These are phyloP conservation scores for Acanthis flammea DNA, from an alignment of 2,797 vertebrate genomes.

Conservation along the genomic window DNA sequence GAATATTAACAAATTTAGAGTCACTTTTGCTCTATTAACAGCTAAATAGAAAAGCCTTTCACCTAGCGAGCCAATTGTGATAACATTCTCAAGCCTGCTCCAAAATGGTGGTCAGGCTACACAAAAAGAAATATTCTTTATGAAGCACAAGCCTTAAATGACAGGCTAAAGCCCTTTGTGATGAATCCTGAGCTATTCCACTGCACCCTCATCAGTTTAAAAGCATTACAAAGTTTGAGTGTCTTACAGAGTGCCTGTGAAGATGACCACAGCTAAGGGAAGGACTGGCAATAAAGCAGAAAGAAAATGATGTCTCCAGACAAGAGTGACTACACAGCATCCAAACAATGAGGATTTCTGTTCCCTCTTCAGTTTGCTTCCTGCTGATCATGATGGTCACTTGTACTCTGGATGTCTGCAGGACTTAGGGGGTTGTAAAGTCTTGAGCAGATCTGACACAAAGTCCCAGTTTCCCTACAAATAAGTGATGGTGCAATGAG, in stretches of 20 bases:
- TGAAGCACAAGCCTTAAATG: neutral
- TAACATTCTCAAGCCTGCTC: conserved; percentile 31
- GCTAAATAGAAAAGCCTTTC: conserved; percentile 73
- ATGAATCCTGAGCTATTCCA: neutral
- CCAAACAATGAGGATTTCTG: neutral
- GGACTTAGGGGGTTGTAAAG: neutral
- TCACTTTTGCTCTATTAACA: conserved; percentile 80
- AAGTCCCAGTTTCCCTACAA: neutral
- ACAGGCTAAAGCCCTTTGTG: neutral
- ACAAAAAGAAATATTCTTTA: neutral
- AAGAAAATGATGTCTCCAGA: neutral
- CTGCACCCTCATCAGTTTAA: neutral
- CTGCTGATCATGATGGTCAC: neutral
- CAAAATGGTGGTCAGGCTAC: neutral
- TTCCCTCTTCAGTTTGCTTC: neutral
- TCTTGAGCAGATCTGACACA: neutral
- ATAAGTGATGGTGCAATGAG: neutral
- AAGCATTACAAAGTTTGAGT: neutral
- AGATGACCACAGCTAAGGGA: neutral
- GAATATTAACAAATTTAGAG: conserved; percentile 83
- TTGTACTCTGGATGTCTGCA: neutral
- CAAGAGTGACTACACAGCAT: neutral
- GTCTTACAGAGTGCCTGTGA: neutral
- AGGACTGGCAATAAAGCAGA: neutral
- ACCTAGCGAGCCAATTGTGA: conserved; percentile 62